Evolutionary conservation across 2,888 invertebrate genomes (phyloP).

Genomic region (Sarcophaga rosellei): DNA sequence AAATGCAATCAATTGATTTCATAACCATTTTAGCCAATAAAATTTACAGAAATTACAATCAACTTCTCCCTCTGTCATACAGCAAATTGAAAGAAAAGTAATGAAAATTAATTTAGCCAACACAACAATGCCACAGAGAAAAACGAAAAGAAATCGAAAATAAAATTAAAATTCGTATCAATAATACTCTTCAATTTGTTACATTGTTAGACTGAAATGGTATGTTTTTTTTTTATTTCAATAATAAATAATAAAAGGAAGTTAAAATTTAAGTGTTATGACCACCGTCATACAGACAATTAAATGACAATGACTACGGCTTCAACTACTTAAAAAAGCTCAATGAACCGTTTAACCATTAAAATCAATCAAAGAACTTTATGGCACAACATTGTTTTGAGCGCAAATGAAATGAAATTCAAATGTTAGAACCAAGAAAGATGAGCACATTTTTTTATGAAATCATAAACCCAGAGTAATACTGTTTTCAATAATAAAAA

Average conservation of each 20-base stretch:
- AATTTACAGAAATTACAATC: constrained; percentile 21
- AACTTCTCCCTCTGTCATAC: neutral
- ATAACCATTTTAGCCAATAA: constrained; percentile 63
- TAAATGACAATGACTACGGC: constrained; percentile 72
- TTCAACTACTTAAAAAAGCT: constrained; percentile 69
- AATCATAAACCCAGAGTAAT: constrained; percentile 64
- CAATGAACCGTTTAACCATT: constrained; percentile 79
- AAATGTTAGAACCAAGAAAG: constrained; percentile 40
- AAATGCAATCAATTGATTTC: constrained; percentile 65
- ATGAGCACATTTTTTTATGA: constrained; percentile 73
- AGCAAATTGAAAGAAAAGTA: neutral
- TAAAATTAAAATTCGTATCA: neutral
- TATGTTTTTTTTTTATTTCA: neutral
- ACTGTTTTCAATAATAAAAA: constrained; percentile 65
- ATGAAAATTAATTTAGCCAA: neutral
- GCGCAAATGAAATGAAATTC: constrained; percentile 36
- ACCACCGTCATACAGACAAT: constrained; percentile 67
- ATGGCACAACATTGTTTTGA: constrained; percentile 76
- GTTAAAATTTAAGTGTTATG: constrained; percentile 26
- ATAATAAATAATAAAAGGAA: constrained; percentile 43
- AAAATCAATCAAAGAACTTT: constrained; percentile 79
- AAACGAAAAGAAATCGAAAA: neutral
- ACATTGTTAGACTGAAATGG: constrained; percentile 31
- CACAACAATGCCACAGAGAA: neutral
- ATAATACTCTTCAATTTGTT: neutral